Evolutionary conservation across 1,140 invertebrate genomes (phyloP).

Genomic region (Cydia fagiglandana): DNA sequence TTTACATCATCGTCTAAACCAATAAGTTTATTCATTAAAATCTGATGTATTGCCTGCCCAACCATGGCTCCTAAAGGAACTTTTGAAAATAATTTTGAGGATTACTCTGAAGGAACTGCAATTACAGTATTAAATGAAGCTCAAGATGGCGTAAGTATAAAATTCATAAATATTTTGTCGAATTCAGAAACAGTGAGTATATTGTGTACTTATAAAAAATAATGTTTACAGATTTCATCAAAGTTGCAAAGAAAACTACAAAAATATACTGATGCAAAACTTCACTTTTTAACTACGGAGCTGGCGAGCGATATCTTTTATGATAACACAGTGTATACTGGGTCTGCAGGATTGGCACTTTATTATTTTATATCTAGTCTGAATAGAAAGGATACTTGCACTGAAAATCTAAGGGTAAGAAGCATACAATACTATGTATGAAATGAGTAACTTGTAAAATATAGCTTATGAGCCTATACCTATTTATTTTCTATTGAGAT

Average conservation of each 20-base stretch:
- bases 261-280: conserved; percentile 57
- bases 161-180: conserved; percentile 25
- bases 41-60: background rate
- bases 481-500: no score
- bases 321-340: conserved; percentile 79
- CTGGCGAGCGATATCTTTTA: conserved; percentile 58
- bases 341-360: conserved; percentile 76
- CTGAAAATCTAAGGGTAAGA: conserved; percentile 54
- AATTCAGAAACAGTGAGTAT: conserved; percentile 2
- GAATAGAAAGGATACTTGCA: conserved; percentile 42
- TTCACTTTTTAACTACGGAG: conserved; percentile 46
- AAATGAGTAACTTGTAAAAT: background rate
- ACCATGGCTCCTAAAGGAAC: conserved; percentile 52
- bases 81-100: conserved; percentile 59
- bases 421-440: background rate
- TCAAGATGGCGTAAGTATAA: conserved; percentile 47
- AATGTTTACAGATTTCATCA: conserved; percentile 55
- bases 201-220: background rate
- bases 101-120: conserved; percentile 42
- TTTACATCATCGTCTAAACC: no score
- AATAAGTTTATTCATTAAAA: background rate
- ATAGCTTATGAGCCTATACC: background rate
- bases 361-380: conserved; percentile 52
- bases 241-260: conserved; percentile 53
- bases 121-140: conserved; percentile 47